Conservation (phyloP, 1,140 invertebrate species). For the Brachionus calyciflorus region DNA sequence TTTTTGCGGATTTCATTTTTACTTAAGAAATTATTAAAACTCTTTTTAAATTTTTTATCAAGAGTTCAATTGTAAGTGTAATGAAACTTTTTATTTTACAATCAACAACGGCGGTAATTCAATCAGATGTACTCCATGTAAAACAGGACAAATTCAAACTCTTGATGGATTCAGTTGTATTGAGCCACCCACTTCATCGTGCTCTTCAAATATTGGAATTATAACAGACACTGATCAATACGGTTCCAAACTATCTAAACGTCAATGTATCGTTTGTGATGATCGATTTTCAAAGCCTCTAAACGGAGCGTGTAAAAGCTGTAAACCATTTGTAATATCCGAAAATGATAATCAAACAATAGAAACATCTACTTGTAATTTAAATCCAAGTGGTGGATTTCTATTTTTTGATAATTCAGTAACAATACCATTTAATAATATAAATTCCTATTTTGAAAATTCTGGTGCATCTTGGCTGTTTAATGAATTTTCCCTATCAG, state of each 20-base stretch:
- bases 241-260: background rate
- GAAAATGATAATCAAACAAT: background rate
- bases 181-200: background rate
- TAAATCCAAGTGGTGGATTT: slow-evolving; percentile 3
- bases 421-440: background rate
- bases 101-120: slow-evolving; percentile 1
- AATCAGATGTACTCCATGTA: background rate
- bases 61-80: slow-evolving; percentile 32
- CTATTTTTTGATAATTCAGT: background rate
- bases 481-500: background rate
- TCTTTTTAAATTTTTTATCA: slow-evolving; percentile 8
- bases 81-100: slow-evolving; percentile 20
- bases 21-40: too few relatives aligned
- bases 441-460: background rate
- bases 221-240: background rate
- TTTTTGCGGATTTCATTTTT: too few relatives aligned
- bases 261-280: background rate
- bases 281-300: background rate
- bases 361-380: background rate
- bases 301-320: background rate
- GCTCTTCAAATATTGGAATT: background rate
- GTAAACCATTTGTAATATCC: slow-evolving; percentile 18
- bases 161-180: slow-evolving; percentile 31
- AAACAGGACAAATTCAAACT: background rate
- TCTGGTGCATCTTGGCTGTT: slow-evolving; percentile 15